These are phyloP conservation scores for Euspilapteryx auroguttella DNA, from an alignment of 2,888 invertebrate species.

Conservation along the genomic window DNA sequence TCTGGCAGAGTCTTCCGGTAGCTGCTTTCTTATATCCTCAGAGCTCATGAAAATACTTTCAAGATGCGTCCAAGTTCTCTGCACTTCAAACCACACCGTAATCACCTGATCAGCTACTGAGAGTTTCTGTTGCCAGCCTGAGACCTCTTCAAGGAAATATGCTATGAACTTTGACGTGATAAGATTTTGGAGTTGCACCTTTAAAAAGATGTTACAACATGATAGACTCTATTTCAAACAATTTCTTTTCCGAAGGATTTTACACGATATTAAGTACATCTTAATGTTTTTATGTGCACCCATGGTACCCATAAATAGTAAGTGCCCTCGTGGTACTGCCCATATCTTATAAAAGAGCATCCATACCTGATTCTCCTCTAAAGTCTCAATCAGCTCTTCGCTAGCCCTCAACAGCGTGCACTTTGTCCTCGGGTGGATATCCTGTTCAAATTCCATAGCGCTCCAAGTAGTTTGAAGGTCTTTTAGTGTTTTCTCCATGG, in stretches of 20 bases:
- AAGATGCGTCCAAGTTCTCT: slow-evolving; percentile 95
- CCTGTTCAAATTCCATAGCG: slow-evolving; percentile 90
- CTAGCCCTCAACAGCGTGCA: slow-evolving; percentile 85
- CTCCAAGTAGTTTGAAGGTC: slow-evolving; percentile 93
- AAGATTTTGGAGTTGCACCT: slow-evolving; percentile 93
- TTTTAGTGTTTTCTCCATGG: slow-evolving; percentile 93
- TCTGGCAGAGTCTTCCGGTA: slow-evolving; percentile 90
- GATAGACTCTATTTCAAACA: no score
- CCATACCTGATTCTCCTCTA: slow-evolving; percentile 93
- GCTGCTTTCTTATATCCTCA: slow-evolving; percentile 91
- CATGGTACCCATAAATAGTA: no score
- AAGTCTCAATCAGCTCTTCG: slow-evolving; percentile 93
- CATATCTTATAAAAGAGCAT: background rate
- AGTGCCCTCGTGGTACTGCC: no score
- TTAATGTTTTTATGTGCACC: background rate
- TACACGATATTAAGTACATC: no score
- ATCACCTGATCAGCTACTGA: slow-evolving; percentile 93
- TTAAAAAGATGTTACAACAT: slow-evolving; percentile 8
- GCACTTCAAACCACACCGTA: slow-evolving; percentile 93
- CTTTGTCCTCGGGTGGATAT: slow-evolving; percentile 85
- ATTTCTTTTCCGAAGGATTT: background rate
- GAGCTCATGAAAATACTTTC: slow-evolving; percentile 98
- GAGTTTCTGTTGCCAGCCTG: slow-evolving; percentile 90
- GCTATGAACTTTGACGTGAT: slow-evolving; percentile 97
- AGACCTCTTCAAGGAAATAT: slow-evolving; percentile 93